Base-by-base conservation (phyloP, 1,140 invertebrate genomes). In the Heliconius melpomene region DNA sequence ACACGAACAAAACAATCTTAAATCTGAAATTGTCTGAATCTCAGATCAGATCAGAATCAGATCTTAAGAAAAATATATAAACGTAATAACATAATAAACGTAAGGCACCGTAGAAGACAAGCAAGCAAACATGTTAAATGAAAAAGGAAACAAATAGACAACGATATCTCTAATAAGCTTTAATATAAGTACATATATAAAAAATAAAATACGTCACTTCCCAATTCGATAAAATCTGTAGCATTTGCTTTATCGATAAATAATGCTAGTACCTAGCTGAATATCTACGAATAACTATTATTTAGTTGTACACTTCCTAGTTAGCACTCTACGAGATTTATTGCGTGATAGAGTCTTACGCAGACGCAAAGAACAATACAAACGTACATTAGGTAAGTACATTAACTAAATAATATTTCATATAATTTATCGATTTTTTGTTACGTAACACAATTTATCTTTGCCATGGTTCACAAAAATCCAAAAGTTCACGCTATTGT, bases 261-360 rank as follows among this genome's bases (percentile, higher is more conserved):
- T 66, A 29, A 16, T 13, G 5, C 11, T 26, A 23, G n/a, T 23
- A 32, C 29, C 29, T 32, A 11, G 2, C 9, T 29, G 9, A 66
- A 29, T 66, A 66, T 66, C 60, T 66, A 66, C 9, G 26, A 26
- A 29, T 29, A 66, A 29, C 13, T 66, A 66, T 29, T 23, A 16
- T 66, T 29, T 66, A 16, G 13, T 66, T 29, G 13, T 66, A 66
- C 9, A 66, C 60, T 66, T 66, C 26, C 26, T 66, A 66, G 60
- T 66, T 66, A 66, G 60, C 60, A 66, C 60, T 66, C 60, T 11
- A 29, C n/a, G 60, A 66, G 26, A 66, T 29, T 29, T 66, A 26
- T 66, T 66, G 60, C 60, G 26, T 66, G 60, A 66, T 66, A 66
- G 2, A 29, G 29, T 66, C 32, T 36, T 36, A 36, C 32, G 32